Base-by-base conservation (phyloP, 1,140 invertebrate genomes). In the Magallana ariakensis region DNA sequence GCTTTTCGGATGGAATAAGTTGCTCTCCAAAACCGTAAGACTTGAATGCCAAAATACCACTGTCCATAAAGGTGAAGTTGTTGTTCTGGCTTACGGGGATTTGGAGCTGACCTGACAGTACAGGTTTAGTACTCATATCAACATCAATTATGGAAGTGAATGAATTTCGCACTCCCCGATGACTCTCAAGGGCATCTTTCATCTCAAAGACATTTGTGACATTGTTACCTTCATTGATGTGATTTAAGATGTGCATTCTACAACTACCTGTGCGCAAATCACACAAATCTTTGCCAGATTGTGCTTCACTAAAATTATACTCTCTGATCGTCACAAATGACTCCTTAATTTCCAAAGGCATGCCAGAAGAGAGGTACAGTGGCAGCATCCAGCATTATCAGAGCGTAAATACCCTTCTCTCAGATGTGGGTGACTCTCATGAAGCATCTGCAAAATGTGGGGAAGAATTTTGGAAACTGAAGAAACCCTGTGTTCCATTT, bases 321-420 rank as follows among this genome's bases (percentile, higher is more conserved):
- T 33, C 33, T 33, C 33, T 33, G 33, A 33, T 33, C 4, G 33
- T 33, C 33, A 33, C 33, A 33, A 33, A 33, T 33, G 33, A 33
- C 1, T 33, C 33, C 33, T 33, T 33, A 33, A 33, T 33, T 33
- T 33, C 33, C 33, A 33, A 33, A 33, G 33, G 33, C 33, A 33
- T 33, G 33, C 33, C 33, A 33, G 33, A 33, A 33, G 33, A 33
- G 33, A 16, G 22, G 22, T 16, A 46, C 84, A 85, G 56, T 85
- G 84, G 19, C 80, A 85, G 46, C 84, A 85, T 22, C 84, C 84
- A 16, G 84, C 84, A 80, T 85, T 85, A 56, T 85, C 84, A 80
- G 55, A 60, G 13, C 84, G n/a, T n/a, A 80, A 22, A 58, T n/a
- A n/a, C 7, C 26, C 66, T 80, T 62, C 60, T 55, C 22, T 60